A percentile compares a stretch with the other conserved stretches of the same genome.
Conservation (phyloP, 2,113 vertebrate genomes). For the Fregetta grallaria region DNA sequence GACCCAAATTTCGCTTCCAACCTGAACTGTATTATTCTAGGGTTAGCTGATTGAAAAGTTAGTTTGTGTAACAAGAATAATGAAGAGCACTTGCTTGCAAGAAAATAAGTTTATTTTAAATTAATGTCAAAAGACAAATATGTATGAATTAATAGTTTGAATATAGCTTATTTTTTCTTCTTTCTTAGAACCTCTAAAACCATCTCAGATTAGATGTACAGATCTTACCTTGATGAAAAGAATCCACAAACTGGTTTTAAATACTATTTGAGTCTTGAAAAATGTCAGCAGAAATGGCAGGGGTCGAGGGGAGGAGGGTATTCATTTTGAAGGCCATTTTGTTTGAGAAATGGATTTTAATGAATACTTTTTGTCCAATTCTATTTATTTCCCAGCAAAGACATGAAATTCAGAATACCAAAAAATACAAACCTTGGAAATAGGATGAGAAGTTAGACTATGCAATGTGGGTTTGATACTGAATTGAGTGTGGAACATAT, state of each 20-base stretch:
- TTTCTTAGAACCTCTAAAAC: background rate
- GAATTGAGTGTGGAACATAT: background rate
- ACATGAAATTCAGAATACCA: background rate
- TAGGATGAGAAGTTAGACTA: background rate
- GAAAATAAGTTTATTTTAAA: background rate
- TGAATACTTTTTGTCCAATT: background rate
- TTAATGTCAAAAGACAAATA: background rate
- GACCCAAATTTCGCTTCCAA: background rate
- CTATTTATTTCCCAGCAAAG: conserved; percentile 6
- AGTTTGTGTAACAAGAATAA: background rate
- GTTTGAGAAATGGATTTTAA: conserved; percentile 12
- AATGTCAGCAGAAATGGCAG: background rate
- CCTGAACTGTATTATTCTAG: background rate
- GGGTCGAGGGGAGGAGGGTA: background rate
- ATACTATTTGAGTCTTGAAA: background rate
- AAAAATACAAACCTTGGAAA: background rate
- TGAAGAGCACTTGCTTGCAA: background rate
- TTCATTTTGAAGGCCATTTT: background rate
- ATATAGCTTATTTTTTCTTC: background rate
- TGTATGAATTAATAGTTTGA: background rate
- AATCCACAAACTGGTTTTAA: background rate
- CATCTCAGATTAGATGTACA: background rate
- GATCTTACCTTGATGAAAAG: background rate
- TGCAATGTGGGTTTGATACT: background rate
- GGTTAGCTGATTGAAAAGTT: background rate